A percentile compares a stretch with the other conserved stretches of the same genome.
These are phyloP conservation scores for Deroptyus accipitrinus DNA, from an alignment of 2,113 vertebrate genomes.

Conservation along the genomic window DNA sequence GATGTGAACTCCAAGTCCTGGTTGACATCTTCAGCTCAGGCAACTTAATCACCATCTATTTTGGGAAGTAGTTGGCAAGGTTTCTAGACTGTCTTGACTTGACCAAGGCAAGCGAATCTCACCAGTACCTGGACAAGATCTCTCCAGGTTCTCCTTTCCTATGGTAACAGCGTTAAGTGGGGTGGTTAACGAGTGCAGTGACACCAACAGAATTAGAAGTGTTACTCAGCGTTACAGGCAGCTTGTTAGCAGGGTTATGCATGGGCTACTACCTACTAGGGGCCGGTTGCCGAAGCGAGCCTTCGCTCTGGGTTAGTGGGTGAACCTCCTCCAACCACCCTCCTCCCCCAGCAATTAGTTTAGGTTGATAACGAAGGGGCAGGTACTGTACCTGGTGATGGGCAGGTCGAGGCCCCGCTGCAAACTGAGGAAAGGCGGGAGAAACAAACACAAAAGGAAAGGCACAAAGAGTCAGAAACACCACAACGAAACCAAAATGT, in stretches of 20 bases:
- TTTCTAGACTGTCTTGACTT: neutral
- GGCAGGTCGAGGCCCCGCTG: slow-evolving; percentile 95
- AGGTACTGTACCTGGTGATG: slow-evolving; percentile 96
- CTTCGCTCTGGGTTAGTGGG: slow-evolving; percentile 54
- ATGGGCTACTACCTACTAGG: neutral
- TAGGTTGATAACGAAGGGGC: slow-evolving; percentile 63
- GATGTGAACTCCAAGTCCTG: fast-evolving
- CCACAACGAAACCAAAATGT: slow-evolving; percentile 77
- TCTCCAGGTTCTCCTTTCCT: neutral
- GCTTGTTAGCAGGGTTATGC: neutral
- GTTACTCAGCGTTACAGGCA: neutral
- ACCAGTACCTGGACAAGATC: neutral
- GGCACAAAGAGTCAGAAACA: slow-evolving; percentile 88
- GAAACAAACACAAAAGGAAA: slow-evolving; percentile 88
- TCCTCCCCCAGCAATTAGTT: slow-evolving; percentile 49
- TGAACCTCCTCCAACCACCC: slow-evolving; percentile 10
- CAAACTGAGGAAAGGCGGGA: slow-evolving; percentile 90
- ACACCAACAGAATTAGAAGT: neutral
- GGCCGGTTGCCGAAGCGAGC: neutral
- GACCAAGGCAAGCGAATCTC: neutral
- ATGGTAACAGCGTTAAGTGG: fast-evolving
- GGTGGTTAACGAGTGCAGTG: neutral
- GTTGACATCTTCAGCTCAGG: neutral
- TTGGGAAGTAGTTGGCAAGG: fast-evolving
- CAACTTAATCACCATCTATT: neutral